Conservation (phyloP, 2,888 invertebrate species). For the Conus canariensis region DNA sequence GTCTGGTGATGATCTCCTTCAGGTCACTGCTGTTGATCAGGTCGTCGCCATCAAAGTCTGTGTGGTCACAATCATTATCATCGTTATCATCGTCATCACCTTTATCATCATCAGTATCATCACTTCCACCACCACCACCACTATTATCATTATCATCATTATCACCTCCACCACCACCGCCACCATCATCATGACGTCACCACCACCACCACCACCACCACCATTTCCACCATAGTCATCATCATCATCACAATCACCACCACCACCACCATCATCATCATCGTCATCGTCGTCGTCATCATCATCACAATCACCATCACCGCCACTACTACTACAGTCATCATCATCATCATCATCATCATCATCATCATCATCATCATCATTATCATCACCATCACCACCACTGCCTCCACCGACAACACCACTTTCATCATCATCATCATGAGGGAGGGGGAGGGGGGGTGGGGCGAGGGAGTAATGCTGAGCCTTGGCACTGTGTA, state of each 20-base stretch:
- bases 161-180: neutral
- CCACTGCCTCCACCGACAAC: neutral
- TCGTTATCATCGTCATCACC: neutral
- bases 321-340: neutral
- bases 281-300: neutral
- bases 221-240: neutral
- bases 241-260: neutral
- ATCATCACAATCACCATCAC: too few species aligned
- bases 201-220: too few species aligned
- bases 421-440: too few species aligned
- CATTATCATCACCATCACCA: too few species aligned
- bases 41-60: conserved; percentile 95
- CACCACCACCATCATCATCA: neutral
- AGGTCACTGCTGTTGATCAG: conserved; percentile 92
- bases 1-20: conserved; percentile 88
- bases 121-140: neutral
- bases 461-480: too few species aligned
- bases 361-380: too few species aligned
- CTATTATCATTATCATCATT: neutral
- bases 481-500: too few species aligned
- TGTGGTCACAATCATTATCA: neutral
- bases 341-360: neutral
- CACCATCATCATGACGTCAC: neutral
- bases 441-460: too few species aligned
- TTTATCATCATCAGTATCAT: neutral